Percentiles rank a stretch among this genome's conserved stretches.
Evolutionary conservation across 2,888 invertebrate genomes (phyloP).

Genomic region (Hedya salicella): DNA sequence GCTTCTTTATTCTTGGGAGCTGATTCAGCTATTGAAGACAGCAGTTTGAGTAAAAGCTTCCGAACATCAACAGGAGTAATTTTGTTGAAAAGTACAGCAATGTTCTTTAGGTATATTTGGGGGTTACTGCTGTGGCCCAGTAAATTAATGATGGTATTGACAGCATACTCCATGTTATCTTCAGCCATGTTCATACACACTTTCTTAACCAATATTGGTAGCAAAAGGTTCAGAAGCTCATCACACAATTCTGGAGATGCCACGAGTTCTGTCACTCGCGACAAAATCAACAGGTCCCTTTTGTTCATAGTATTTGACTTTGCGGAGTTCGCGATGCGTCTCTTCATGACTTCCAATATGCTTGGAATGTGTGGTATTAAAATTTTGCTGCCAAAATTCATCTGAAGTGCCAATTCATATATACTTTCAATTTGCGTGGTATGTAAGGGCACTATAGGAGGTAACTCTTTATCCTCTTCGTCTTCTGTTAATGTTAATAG

Average conservation of each 20-base stretch:
- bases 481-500: conserved; percentile 87
- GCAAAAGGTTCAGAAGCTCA: conserved; percentile 87
- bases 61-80: conserved; percentile 87
- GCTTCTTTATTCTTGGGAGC: conserved; percentile 66
- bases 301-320: conserved; percentile 86
- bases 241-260: conserved; percentile 88
- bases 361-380: conserved; percentile 89
- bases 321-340: conserved; percentile 85
- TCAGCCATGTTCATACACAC: conserved; percentile 86
- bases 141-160: conserved; percentile 91
- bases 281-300: conserved; percentile 89
- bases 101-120: conserved; percentile 87
- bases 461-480: conserved; percentile 78
- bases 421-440: conserved; percentile 57
- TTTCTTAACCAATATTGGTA: conserved; percentile 90
- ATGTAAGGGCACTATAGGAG: conserved; percentile 71
- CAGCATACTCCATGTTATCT: conserved; percentile 88
- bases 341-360: conserved; percentile 89
- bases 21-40: conserved; percentile 85
- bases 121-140: conserved; percentile 88
- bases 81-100: conserved; percentile 90
- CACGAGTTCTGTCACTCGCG: conserved; percentile 90
- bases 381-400: conserved; percentile 90
- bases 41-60: conserved; percentile 87
- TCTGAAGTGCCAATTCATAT: conserved; percentile 49